These are phyloP conservation scores for Bombus pyrosoma DNA, from an alignment of 1,140 invertebrate genomes.

Conservation along the genomic window DNA sequence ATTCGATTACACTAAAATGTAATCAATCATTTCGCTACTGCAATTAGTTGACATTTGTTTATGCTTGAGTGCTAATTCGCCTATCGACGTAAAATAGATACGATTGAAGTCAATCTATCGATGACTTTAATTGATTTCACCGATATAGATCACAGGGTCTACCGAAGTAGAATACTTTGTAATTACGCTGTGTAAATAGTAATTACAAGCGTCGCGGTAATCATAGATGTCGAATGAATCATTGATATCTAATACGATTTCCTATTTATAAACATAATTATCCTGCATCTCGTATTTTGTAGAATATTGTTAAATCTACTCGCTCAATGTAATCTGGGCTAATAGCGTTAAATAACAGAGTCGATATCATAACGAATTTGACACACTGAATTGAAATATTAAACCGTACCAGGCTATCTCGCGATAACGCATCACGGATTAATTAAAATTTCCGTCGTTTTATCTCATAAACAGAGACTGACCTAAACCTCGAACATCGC, in stretches of 20 bases:
- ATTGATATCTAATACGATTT: neutral
- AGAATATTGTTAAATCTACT: neutral
- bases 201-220: slow-evolving; percentile 1
- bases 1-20: neutral
- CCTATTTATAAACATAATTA: neutral
- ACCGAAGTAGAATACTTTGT: neutral
- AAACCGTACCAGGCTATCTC: neutral
- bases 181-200: neutral
- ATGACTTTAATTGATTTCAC: neutral
- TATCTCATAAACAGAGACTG: no score
- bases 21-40: neutral
- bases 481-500: neutral
- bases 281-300: neutral
- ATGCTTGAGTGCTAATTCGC: no score
- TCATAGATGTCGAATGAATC: neutral
- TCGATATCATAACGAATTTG: neutral
- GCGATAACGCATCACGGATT: neutral
- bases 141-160: neutral
- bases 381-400: neutral
- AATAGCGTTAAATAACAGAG: neutral
- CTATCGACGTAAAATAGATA: neutral
- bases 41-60: neutral
- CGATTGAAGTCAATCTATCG: neutral
- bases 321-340: neutral
- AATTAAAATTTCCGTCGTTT: slow-evolving; percentile 37